Evolutionary conservation across 1,140 invertebrate species (phyloP).

Genomic region (Carposina sasakii): DNA sequence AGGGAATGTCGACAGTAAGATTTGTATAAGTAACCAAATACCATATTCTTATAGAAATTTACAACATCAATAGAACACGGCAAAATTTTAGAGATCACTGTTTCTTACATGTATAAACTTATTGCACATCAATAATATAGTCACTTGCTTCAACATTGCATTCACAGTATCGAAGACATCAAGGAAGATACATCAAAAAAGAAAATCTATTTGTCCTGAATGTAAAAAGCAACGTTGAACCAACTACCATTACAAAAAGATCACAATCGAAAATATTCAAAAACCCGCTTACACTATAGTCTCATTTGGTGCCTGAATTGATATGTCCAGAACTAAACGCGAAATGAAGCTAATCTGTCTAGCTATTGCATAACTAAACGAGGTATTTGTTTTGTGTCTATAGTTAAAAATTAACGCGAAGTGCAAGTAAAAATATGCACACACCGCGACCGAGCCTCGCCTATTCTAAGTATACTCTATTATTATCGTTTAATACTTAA

Average conservation of each 20-base stretch:
- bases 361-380: constrained; percentile 67
- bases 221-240: too few relatives aligned
- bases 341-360: constrained; percentile 62
- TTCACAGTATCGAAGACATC: too few relatives aligned
- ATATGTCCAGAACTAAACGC: constrained; percentile 69
- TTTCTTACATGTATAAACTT: constrained; percentile 35
- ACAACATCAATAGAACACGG: constrained; percentile 40
- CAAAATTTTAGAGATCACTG: constrained; percentile 42
- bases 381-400: constrained; percentile 69
- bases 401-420: constrained; percentile 50
- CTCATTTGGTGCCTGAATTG: constrained; percentile 69
- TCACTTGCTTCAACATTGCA: too few relatives aligned
- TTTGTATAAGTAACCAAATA: constrained; percentile 23
- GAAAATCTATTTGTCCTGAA: too few relatives aligned
- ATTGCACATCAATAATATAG: constrained; percentile 27
- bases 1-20: constrained; percentile 29
- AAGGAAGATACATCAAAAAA: too few relatives aligned
- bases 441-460: constrained; percentile 43
- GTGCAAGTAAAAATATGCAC: constrained; percentile 37
- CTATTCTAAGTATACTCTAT: constrained; percentile 66
- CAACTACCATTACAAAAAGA: constrained; percentile 35
- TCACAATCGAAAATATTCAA: constrained; percentile 55
- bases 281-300: constrained; percentile 62
- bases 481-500: constrained; percentile 72
- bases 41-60: constrained; percentile 40